Percentiles rank a stretch among this genome's conserved stretches.
phyloP scores from a whole-genome alignment of 2,113 vertebrate genomes.

The Sylvilagus bachmani region DNA sequence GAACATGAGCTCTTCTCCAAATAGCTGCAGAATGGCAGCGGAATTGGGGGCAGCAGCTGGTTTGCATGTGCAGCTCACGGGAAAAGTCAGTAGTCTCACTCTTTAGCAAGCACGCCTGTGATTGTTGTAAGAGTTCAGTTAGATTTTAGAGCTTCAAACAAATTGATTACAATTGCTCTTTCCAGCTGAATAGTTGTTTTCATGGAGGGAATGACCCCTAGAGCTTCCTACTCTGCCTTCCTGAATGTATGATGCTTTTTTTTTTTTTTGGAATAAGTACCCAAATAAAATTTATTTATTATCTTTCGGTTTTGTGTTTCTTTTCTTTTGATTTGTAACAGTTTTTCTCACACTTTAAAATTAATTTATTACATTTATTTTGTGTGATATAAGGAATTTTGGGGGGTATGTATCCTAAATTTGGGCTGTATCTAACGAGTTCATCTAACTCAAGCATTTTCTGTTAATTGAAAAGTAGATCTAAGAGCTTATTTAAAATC shows the following conservation, averaged over 20 bases:
- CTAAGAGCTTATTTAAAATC: constrained; percentile 16
- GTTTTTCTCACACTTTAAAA: not conserved
- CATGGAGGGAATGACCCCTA: not conserved
- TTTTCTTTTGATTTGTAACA: not conserved
- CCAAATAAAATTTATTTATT: not conserved
- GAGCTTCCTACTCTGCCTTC: not conserved
- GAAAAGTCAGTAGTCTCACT: not conserved
- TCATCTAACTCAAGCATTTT: not conserved
- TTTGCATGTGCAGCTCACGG: not conserved
- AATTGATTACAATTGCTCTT: not conserved
- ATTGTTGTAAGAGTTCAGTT: not conserved
- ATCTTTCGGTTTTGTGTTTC: not conserved
- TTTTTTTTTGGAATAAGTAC: not conserved
- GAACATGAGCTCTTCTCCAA: accelerated
- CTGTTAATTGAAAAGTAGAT: not conserved
- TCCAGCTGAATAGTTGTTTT: not conserved
- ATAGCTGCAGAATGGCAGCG: not conserved
- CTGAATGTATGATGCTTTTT: not conserved
- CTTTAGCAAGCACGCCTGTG: not conserved
- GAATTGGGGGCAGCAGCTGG: not conserved
- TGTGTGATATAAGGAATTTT: not conserved
- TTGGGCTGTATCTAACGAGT: not conserved
- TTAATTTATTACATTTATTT: not conserved
- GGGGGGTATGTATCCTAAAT: not conserved
- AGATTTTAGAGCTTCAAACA: not conserved